Evolutionary conservation across 2,113 vertebrate species (phyloP).

Genomic region (Fukomys damarensis): DNA sequence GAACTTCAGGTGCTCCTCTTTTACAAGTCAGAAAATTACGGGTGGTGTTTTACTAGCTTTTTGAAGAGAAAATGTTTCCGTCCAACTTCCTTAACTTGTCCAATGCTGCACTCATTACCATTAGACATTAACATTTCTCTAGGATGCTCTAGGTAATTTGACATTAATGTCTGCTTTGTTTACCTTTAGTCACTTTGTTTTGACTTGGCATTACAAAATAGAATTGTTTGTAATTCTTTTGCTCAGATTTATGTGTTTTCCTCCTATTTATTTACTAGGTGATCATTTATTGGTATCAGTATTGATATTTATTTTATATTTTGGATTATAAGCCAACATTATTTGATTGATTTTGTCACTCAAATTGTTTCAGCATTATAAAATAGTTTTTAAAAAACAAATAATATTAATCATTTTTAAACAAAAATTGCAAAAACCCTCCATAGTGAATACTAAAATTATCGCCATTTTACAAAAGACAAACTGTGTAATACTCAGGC

Average conservation of each 20-base stretch:
- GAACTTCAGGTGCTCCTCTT: neutral
- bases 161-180: slow-evolving; percentile 13
- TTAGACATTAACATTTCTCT: neutral
- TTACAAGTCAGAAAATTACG: neutral
- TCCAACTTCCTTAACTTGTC: neutral
- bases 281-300: neutral
- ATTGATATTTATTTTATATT: neutral
- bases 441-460: neutral
- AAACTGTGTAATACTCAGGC: neutral
- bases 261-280: neutral
- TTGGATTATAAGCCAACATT: neutral
- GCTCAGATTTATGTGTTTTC: neutral
- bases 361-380: neutral
- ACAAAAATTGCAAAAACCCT: neutral
- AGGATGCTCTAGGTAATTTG: neutral
- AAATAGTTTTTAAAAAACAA: neutral
- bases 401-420: neutral
- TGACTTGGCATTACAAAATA: neutral
- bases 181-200: neutral
- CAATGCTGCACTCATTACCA: neutral
- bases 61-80: neutral
- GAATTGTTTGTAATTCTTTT: neutral
- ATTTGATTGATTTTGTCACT: neutral
- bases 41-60: neutral
- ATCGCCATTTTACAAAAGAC: neutral